Percentiles rank a stretch among this genome's conserved stretches.
Conservation (phyloP, 1,140 invertebrate species). For the Drosophila leontia region DNA sequence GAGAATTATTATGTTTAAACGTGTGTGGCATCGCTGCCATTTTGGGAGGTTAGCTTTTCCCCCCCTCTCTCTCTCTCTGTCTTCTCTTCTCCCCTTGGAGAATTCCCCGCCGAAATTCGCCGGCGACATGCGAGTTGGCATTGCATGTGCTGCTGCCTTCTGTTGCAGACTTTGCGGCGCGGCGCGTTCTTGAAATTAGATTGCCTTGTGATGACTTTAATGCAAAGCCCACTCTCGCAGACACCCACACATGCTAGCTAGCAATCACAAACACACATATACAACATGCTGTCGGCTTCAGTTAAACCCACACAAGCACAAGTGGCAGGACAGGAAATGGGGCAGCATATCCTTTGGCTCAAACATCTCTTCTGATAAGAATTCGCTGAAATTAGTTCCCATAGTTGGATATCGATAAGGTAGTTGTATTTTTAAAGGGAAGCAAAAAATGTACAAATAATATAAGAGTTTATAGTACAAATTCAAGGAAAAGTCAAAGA, state of each 20-base stretch:
- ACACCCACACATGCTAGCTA: slow-evolving; percentile 11
- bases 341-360: slow-evolving; percentile 12
- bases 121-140: slow-evolving; percentile 45
- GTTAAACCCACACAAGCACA: slow-evolving; percentile 30
- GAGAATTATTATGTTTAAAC: slow-evolving; percentile 83
- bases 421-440: neutral
- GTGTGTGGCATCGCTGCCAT: slow-evolving; percentile 68
- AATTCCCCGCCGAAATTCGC: slow-evolving; percentile 3
- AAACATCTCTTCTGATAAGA: neutral
- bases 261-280: slow-evolving; percentile 7
- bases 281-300: slow-evolving; percentile 25
- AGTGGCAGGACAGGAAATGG: slow-evolving; percentile 20
- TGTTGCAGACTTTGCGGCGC: slow-evolving; percentile 64
- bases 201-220: slow-evolving; percentile 57
- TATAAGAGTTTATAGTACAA: neutral
- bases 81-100: neutral
- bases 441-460: neutral
- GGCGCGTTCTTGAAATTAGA: slow-evolving; percentile 59
- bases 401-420: neutral
- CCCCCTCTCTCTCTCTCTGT: neutral
- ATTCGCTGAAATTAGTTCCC: slow-evolving; percentile 1
- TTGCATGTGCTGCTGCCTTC: slow-evolving; percentile 50
- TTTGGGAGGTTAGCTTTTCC: slow-evolving; percentile 9
- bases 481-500: no score
- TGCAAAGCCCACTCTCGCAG: slow-evolving; percentile 36